Conservation (phyloP, 1,140 invertebrate species). For the Dryas iulia region DNA sequence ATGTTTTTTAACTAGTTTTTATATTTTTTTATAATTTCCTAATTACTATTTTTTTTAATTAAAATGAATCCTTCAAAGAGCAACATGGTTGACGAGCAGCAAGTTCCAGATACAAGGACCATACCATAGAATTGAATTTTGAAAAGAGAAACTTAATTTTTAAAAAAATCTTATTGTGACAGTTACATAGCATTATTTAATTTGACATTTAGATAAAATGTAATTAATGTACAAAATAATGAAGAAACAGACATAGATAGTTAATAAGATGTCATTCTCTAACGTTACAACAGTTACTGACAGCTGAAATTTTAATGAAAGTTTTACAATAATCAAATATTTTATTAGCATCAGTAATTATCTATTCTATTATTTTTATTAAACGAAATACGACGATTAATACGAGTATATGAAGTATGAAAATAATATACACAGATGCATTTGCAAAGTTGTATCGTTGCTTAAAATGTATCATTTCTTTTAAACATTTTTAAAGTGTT, state of each 20-base stretch:
- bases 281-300: neutral
- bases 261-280: neutral
- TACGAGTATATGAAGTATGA: neutral
- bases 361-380: neutral
- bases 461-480: too few species aligned
- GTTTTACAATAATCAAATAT: neutral
- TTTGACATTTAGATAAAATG: neutral
- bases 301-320: neutral
- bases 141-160: too few species aligned
- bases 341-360: neutral
- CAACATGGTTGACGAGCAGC: too few species aligned
- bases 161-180: neutral
- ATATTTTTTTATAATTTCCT: too few species aligned
- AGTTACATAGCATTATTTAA: neutral
- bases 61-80: too few species aligned
- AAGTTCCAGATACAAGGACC: neutral
- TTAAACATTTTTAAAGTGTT: too few species aligned
- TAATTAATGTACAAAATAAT: constrained; percentile 2
- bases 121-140: too few species aligned
- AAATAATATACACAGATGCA: too few species aligned
- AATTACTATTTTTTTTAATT: too few species aligned
- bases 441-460: too few species aligned
- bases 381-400: too few species aligned
- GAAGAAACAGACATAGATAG: neutral
- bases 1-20: too few species aligned